A percentile compares a stretch with the other conserved stretches of the same genome.
phyloP scores from a whole-genome alignment of 2,888 invertebrate species.

The Athalia rosae region DNA sequence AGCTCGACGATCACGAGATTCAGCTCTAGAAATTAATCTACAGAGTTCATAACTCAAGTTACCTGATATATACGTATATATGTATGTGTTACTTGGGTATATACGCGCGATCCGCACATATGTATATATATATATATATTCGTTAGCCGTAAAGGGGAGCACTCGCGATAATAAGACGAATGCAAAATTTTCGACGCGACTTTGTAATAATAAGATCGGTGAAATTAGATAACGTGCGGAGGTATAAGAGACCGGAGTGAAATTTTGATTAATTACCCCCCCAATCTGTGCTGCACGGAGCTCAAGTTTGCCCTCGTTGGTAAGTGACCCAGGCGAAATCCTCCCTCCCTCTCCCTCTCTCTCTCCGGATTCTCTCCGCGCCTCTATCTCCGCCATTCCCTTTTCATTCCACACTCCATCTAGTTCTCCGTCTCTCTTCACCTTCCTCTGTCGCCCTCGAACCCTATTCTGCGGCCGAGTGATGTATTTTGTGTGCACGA shows the following conservation, averaged over 20 bases:
- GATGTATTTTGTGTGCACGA: constrained; percentile 24
- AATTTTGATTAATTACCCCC: constrained; percentile 1
- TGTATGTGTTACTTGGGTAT: no score
- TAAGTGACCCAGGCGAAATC: constrained; percentile 6
- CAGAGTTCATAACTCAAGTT: no score
- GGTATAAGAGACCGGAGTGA: neutral
- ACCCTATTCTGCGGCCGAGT: neutral
- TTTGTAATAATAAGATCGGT: no score
- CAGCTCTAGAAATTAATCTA: no score
- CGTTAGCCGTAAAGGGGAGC: no score
- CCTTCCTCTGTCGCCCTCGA: constrained; percentile 28
- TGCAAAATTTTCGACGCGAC: neutral
- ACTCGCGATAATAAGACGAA: no score
- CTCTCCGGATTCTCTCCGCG: constrained; percentile 26
- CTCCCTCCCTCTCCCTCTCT: constrained; percentile 16
- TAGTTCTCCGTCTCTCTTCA: constrained; percentile 46
- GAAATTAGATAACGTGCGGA: neutral
- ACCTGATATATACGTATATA: no score
- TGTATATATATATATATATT: no score
- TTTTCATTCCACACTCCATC: neutral
- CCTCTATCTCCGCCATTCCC: constrained; percentile 42
- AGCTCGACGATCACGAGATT: no score
- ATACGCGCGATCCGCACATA: no score
- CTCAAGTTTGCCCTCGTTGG: neutral
- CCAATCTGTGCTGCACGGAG: neutral